phyloP scores from a whole-genome alignment of 30 jellyfish, hydroid and myxozoan genomes.

The Mastigias papua region DNA sequence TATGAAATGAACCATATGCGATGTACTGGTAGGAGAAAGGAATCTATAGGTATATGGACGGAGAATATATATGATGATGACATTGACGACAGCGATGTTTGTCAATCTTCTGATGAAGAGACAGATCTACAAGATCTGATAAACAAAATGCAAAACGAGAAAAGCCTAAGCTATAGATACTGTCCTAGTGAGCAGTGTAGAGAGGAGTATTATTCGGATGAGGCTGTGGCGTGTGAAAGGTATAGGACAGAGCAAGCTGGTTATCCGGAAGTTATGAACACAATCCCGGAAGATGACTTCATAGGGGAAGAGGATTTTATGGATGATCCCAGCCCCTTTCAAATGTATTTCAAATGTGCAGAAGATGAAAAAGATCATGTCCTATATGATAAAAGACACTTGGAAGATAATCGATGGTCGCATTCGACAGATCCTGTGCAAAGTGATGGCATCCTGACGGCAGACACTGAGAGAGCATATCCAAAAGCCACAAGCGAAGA shows the following conservation, averaged over 20 bases:
- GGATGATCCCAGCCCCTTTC: not conserved
- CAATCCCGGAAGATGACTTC: not conserved
- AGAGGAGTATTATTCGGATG: not conserved
- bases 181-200: not conserved
- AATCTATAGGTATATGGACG: conserved; percentile 49
- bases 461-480: not conserved
- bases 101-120: conserved; percentile 39
- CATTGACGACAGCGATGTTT: conserved; percentile 32
- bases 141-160: not conserved
- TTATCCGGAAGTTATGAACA: not conserved
- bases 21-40: not conserved
- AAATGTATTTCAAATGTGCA: not conserved
- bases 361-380: not conserved
- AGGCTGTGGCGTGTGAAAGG: not conserved
- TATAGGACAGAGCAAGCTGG: not conserved
- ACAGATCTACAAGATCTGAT: conserved; percentile 9
- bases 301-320: not conserved
- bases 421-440: not conserved
- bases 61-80: conserved; percentile 34
- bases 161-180: not conserved
- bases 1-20: not conserved
- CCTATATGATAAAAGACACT: not conserved
- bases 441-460: not conserved
- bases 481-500: not conserved
- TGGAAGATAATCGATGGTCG: not conserved